Evolutionary conservation across 2,797 vertebrate genomes (phyloP), one percentile per base, ranked within the genome.

Genomic region (Tauraco hartlaubi): DNA sequence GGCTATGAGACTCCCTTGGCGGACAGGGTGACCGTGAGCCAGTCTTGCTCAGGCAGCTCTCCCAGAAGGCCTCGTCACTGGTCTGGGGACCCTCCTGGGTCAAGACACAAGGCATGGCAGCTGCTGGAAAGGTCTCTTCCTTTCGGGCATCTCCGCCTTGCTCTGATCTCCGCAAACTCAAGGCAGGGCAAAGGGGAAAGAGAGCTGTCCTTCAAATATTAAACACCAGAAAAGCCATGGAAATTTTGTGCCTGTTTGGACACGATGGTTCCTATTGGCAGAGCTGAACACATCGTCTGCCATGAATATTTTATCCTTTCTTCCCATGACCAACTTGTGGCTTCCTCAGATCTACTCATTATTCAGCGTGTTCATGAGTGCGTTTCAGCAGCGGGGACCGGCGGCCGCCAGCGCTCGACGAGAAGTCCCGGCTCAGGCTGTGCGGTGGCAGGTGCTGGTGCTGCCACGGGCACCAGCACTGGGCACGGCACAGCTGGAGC

Each of bases 401-500:
- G 67, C 0, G 4, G 12, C 6, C 1, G 41, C 35, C 22, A 46
- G 37, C 1, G 7, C 63, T 43, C 26, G 3, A 17, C 14, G 7
- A 51, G 29, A 13, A 85, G 16, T 21, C 74, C 41, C 58, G 1
- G 0, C 17, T 29, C 23, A 2, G 39, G 44, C 48, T 54, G 39
- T 41, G 61, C 26, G 29, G 75, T 35, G 25, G 44, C 43, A 37
- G 46, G 6, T 4, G 68, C n/a, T 75, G 71, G 41, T 35, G 54
- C 6, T 10, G 5, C 20, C 0, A 0, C 1, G 3, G 9, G 28
- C 22, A 21, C 3, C 4, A 0, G 48, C 29, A 29, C 20, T 0
- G 1, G n/a, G n/a, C 28, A 8, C 12, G 3, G 6, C 46, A 8
- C 11, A 1, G 56, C 29, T 1, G 1, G 43, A 4, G 29, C 56